Percentiles rank a stretch among this genome's conserved stretches.
These are phyloP conservation scores for Manis pentadactyla DNA, from an alignment of 2,797 vertebrate species.

Conservation along the genomic window DNA sequence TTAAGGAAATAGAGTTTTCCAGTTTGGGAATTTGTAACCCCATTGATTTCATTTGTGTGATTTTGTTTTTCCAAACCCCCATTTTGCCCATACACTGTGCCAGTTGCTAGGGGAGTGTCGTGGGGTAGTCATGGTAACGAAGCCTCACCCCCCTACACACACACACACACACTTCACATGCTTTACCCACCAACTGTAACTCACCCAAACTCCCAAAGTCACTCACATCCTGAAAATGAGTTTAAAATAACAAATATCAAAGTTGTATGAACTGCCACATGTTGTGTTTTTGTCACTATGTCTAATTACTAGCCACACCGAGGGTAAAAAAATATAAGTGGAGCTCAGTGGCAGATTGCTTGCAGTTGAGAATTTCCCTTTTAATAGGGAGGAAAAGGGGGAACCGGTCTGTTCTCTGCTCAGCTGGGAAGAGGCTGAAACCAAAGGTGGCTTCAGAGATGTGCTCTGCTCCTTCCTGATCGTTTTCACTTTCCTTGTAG, in stretches of 20 bases:
- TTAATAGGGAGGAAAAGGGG: slow-evolving; percentile 61
- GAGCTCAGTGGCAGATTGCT: slow-evolving; percentile 73
- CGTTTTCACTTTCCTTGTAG: slow-evolving; percentile 70
- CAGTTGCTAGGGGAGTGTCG: slow-evolving; percentile 14
- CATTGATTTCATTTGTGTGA: slow-evolving; percentile 65
- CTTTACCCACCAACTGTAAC: not conserved
- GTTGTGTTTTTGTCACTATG: slow-evolving; percentile 73
- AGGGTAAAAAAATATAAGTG: slow-evolving; percentile 76
- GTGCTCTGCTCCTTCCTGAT: slow-evolving; percentile 63
- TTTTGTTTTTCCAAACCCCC: slow-evolving; percentile 40
- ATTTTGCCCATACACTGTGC: not conserved
- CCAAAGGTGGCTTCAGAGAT: slow-evolving; percentile 80
- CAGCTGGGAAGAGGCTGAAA: slow-evolving; percentile 68
- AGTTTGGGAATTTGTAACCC: slow-evolving; percentile 62
- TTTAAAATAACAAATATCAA: slow-evolving; percentile 67
- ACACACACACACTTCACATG: not conserved
- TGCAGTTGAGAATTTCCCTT: slow-evolving; percentile 52
- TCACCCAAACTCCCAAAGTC: slow-evolving; percentile 16
- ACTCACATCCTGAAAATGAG: slow-evolving; percentile 12
- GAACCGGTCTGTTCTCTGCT: not conserved
- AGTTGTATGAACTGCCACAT: slow-evolving; percentile 64
- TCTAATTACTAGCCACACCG: slow-evolving; percentile 77
- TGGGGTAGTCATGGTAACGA: slow-evolving; percentile 63
- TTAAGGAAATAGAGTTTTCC: slow-evolving; percentile 76
- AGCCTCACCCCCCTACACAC: not conserved